Evolutionary conservation across 2,797 vertebrate species (phyloP).

Genomic region (Huso huso): DNA sequence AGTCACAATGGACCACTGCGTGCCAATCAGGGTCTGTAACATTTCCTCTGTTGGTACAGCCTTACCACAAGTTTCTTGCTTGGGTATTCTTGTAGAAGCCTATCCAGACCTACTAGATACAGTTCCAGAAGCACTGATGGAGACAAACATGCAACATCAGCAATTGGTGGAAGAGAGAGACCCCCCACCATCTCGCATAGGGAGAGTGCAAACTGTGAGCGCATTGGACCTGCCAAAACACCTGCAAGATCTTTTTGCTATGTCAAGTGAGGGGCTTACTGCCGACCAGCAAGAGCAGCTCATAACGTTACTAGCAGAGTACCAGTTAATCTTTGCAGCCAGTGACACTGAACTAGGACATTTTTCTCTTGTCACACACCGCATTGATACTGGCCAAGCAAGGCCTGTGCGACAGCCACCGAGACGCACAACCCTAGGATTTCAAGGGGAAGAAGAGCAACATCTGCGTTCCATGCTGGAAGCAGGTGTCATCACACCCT

Average conservation of each 20-base stretch:
- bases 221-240: background rate
- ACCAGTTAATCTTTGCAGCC: background rate
- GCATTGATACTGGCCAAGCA: background rate
- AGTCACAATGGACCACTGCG: constrained; percentile 9
- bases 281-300: background rate
- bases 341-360: background rate
- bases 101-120: background rate
- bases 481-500: background rate
- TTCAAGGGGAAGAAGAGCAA: background rate
- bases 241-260: too few relatives aligned
- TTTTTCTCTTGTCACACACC: background rate
- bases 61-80: constrained; percentile 6
- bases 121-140: background rate
- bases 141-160: too few relatives aligned
- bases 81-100: constrained; percentile 12
- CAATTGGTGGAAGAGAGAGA: too few relatives aligned
- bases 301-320: background rate
- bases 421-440: background rate
- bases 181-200: background rate
- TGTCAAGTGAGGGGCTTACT: background rate
- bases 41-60: constrained; percentile 6
- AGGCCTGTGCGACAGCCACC: background rate
- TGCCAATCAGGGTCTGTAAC: constrained; percentile 15
- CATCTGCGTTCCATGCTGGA: background rate
- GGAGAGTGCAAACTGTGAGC: background rate